These are phyloP conservation scores for Cantharis flavilabris DNA, from an alignment of 2,888 invertebrate genomes.

Conservation along the genomic window DNA sequence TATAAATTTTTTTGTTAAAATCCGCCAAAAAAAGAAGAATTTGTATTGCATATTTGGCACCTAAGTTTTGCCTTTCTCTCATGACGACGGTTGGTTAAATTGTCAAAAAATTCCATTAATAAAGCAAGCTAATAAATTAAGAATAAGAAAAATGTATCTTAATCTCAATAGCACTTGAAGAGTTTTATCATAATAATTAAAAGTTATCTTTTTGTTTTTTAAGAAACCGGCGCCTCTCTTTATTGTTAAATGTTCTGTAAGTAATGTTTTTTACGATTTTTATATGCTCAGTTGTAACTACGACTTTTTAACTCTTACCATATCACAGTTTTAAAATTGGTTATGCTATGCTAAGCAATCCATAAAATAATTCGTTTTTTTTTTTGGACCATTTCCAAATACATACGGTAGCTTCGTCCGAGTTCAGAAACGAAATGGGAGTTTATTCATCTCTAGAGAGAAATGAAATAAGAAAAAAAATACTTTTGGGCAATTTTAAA, in stretches of 20 bases:
- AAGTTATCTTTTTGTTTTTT: conserved; percentile 17
- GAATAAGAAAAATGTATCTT: conserved; percentile 13
- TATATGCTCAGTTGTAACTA: conserved; percentile 8
- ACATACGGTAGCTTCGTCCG: neutral
- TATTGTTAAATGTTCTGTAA: conserved; percentile 40
- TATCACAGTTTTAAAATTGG: neutral
- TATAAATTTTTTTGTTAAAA: neutral
- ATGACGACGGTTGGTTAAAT: neutral
- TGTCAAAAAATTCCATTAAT: conserved; percentile 8
- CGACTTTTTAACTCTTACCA: neutral
- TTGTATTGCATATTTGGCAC: neutral
- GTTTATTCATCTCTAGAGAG: neutral
- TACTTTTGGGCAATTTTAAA: neutral
- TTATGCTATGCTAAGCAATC: neutral
- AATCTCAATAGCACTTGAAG: conserved; percentile 10
- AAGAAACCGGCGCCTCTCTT: conserved; percentile 37
- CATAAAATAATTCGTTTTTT: neutral
- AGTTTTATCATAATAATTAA: conserved; percentile 10
- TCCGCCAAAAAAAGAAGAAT: neutral
- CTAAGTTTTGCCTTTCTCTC: neutral
- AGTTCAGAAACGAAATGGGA: neutral
- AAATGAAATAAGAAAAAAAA: neutral
- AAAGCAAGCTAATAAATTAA: conserved; percentile 16
- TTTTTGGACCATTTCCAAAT: neutral
- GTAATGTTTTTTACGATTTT: conserved; percentile 36